Evolutionary conservation across 2,888 invertebrate species (phyloP), one percentile per base, ranked within the genome.

Genomic region (Crioceris asparagi): DNA sequence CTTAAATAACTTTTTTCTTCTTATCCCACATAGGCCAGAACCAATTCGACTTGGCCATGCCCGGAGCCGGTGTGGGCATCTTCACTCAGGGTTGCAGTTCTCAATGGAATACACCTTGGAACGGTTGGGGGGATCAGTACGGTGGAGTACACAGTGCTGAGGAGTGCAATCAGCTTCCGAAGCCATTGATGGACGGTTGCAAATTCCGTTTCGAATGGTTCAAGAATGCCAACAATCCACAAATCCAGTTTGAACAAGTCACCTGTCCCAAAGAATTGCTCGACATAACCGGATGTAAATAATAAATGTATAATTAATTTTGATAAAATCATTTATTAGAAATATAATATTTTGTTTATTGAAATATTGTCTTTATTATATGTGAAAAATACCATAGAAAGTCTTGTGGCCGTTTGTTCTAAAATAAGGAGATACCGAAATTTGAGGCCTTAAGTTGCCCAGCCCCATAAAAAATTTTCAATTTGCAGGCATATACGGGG

Each of bases 81-180:
- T 49, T 40, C 33, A 44, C 47, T 6, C 17, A 43, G 30, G 50
- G 50, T 11, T 50, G 49, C 29, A 38, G 38, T 17, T 30, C 25
- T 3, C 50, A 49, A 33, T 50, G 49, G 49, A 38, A 49, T 16
- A 43, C 45, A 11, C 46, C 44, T 14, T 41, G 21, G 8, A 16
- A 25, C 15, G 44, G 41, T 18, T 50, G 50, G 50, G 50, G 49
- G 11, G 44, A 44, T 15, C 49, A 49, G 34, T 50, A 49, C 23
- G 50, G 50, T n/a, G 50, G 50, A 17, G 48, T 48, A 10, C 7
- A 33, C 15, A 41, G 35, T 15, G 46, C 45, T 33, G 39, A 21
- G 10, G 48, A 32, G n/a, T 50, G 50, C 35, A 32, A 47, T 36
- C 34, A 40, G 8, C 39, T 50, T 23, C 50, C 50, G 3, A 19